Conservation (phyloP, 2,888 invertebrate species). For the Melolontha melolontha region DNA sequence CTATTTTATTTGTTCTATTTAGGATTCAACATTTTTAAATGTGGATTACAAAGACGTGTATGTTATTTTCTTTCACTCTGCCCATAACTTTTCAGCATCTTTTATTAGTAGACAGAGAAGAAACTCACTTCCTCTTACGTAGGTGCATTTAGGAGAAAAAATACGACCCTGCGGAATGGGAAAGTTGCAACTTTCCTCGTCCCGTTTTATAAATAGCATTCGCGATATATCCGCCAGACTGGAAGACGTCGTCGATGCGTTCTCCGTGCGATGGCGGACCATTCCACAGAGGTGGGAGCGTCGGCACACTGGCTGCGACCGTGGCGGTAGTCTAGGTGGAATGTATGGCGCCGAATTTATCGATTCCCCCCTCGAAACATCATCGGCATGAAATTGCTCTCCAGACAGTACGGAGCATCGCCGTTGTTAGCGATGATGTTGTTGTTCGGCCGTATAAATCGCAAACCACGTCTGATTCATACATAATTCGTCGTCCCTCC, state of each 20-base stretch:
- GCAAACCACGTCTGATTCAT: too few species aligned
- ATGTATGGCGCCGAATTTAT: slow-evolving; percentile 40
- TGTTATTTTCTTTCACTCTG: too few species aligned
- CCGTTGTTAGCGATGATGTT: neutral
- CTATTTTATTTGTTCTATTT: too few species aligned
- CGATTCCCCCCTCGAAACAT: slow-evolving; percentile 30
- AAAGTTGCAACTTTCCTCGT: slow-evolving; percentile 34
- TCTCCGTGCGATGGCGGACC: slow-evolving; percentile 1
- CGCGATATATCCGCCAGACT: slow-evolving; percentile 34
- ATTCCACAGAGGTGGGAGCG: neutral
- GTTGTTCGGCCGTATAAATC: neutral
- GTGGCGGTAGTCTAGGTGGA: slow-evolving; percentile 31
- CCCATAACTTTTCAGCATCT: too few species aligned
- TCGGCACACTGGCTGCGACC: slow-evolving; percentile 4
- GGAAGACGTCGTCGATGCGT: slow-evolving; percentile 29
- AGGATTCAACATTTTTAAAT: too few species aligned
- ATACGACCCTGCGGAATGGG: slow-evolving; percentile 31
- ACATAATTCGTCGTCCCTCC: too few species aligned
- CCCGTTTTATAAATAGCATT: slow-evolving; percentile 36
- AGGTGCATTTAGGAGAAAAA: slow-evolving; percentile 18
- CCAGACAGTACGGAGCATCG: slow-evolving; percentile 30
- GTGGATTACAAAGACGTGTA: too few species aligned
- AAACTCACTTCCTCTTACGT: neutral
- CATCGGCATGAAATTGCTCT: slow-evolving; percentile 30
- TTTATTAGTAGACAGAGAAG: slow-evolving; percentile 14